Percentiles rank a stretch among this genome's conserved stretches.
Evolutionary conservation across 2,113 vertebrate species (phyloP).

Genomic region (Gorsachius goisagi): DNA sequence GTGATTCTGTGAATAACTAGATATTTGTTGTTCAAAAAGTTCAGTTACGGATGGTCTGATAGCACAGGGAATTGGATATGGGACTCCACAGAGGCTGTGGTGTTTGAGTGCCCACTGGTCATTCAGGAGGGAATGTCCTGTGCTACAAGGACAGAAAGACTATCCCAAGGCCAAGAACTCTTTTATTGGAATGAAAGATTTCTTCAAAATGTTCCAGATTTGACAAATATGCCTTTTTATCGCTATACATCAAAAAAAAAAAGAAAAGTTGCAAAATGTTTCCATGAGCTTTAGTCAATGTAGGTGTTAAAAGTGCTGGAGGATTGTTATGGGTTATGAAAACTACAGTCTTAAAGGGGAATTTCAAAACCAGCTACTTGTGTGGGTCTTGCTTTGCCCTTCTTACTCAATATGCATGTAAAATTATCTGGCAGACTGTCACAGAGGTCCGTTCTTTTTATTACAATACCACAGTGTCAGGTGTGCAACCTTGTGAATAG

Average conservation of each 20-base stretch:
- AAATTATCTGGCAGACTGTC: not conserved
- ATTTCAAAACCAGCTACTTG: not conserved
- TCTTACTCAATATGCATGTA: rapidly evolving
- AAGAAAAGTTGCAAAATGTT: not conserved
- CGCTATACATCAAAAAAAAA: not conserved
- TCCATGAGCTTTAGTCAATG: not conserved
- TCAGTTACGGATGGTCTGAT: not conserved
- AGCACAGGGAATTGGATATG: not conserved
- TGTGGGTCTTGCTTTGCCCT: rapidly evolving
- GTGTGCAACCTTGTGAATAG: not conserved
- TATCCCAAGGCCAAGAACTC: not conserved
- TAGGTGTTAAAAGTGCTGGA: not conserved
- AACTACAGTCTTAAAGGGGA: not conserved
- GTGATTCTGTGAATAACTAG: not conserved
- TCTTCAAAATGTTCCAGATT: not conserved
- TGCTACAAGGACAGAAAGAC: not conserved
- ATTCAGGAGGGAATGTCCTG: not conserved
- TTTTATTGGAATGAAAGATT: not conserved
- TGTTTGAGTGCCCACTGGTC: not conserved
- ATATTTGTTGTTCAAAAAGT: not conserved
- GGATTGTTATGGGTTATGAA: not conserved
- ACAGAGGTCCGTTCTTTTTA: not conserved
- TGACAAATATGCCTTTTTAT: not conserved
- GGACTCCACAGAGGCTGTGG: not conserved
- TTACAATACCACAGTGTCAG: not conserved